Evolutionary conservation across 1,140 invertebrate genomes (phyloP), one percentile per base, ranked within the genome.

Genomic region (Aculops lycopersici): DNA sequence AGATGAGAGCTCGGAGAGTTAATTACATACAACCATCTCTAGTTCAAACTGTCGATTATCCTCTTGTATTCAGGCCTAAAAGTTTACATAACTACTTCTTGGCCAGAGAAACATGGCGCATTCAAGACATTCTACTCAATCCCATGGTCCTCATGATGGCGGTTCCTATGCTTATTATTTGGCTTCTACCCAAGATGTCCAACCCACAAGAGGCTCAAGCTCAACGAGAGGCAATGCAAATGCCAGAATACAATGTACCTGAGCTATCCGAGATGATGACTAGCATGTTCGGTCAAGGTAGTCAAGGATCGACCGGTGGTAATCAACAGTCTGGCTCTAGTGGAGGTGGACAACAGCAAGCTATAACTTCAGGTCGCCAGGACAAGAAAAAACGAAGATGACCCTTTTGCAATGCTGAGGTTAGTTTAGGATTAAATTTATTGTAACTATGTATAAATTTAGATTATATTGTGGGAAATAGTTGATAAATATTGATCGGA

Each of bases 131-230:
- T 51, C 54, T 94, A 2, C 79, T 92, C 52, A 90, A 80, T 60
- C 84, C 86, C 31, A 92, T 92, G 84, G 75, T 94, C 1, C 64
- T 94, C 40, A 94, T 92, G 74, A 94, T 94, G 83, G 69, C 92
- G 18, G 52, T 90, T 38, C 86, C 86, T 1, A 58, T 94, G 12
- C 48, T 90, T 1, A 55, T 92, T 0, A 77, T 95, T 45, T 74
- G 92, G 68, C 63, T 92, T 42, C 57, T 92, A 48, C 84, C 86
- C 8, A 88, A 90, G 58, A 72, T 92, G 64, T 80, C 94, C 69
- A 90, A 81, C 54, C 51, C 58, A 40, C 53, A 54, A 39, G 83
- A 92, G 60, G 79, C 80, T 36, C 83, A 92, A 57, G 80, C 83
- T 1, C 77, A 67, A 67, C 81, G 67, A 59, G 69, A 86, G 53